phyloP scores from a whole-genome alignment of 2,113 vertebrate genomes.

The Bufo bufo region DNA sequence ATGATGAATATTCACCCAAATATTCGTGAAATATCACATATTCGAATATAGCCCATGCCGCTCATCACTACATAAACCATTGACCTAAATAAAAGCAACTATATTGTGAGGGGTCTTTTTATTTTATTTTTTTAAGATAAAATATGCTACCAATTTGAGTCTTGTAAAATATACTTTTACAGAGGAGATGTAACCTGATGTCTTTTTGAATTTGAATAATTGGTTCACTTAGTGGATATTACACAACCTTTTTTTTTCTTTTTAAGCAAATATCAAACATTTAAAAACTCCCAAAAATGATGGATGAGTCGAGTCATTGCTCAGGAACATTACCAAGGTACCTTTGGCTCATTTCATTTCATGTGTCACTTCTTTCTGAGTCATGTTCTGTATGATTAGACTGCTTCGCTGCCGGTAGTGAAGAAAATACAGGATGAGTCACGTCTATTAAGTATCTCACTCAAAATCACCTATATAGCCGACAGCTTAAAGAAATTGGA shows the following conservation, averaged over 20 bases:
- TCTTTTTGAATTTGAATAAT: neutral
- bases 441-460: neutral
- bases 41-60: too few relatives aligned
- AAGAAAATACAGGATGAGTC: neutral
- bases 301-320: too few relatives aligned
- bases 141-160: too few relatives aligned
- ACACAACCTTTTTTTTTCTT: too few relatives aligned
- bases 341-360: neutral
- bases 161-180: neutral
- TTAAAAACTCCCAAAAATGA: too few relatives aligned
- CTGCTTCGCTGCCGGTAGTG: neutral
- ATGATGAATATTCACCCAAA: too few relatives aligned
- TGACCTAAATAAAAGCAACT: too few relatives aligned
- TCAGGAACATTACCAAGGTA: neutral
- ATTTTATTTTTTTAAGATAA: too few relatives aligned
- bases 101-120: neutral
- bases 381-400: slow-evolving; percentile 15
- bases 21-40: too few relatives aligned
- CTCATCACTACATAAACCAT: too few relatives aligned
- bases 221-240: too few relatives aligned
- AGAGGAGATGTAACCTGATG: neutral
- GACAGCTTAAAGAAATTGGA: neutral
- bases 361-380: neutral
- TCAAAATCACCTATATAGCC: neutral
- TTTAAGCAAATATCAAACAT: too few relatives aligned